A percentile compares a stretch with the other conserved stretches of the same genome.
These are phyloP conservation scores for Trimorus sp. DNA, from an alignment of 2,888 invertebrate species.

Conservation along the genomic window DNA sequence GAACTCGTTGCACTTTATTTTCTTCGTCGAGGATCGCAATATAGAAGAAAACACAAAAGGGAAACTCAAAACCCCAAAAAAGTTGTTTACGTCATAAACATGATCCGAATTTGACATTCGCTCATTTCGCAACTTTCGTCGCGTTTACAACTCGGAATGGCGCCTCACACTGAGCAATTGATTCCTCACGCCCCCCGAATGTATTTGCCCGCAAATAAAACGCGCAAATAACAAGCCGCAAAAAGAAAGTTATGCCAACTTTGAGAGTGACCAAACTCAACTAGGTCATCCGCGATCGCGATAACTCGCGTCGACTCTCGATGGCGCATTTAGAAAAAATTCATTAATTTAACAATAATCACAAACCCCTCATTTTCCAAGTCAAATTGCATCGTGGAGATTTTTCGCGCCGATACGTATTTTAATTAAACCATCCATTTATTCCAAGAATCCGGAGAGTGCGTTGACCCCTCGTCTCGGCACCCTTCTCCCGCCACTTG, in stretches of 20 bases:
- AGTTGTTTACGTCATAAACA: no score
- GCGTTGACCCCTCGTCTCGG: conserved; percentile 39
- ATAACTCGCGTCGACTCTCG: conserved; percentile 3
- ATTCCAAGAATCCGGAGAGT: conserved; percentile 35
- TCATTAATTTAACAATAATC: conserved; percentile 20
- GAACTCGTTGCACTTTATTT: no score
- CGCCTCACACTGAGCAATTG: no score
- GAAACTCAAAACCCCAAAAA: no score
- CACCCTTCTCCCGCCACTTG: conserved; percentile 27
- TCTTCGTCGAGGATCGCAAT: no score
- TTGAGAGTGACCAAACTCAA: conserved; percentile 18
- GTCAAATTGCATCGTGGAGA: conserved; percentile 18
- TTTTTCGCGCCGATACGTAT: conserved; percentile 32
- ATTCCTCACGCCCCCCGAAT: no score
- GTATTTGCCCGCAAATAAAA: no score
- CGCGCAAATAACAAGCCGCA: no score
- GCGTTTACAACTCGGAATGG: no score
- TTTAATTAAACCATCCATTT: conserved; percentile 44
- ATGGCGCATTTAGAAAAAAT: conserved; percentile 2
- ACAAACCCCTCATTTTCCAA: neutral
- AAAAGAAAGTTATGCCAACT: conserved; percentile 16
- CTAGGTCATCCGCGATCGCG: conserved; percentile 25
- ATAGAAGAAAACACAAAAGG: no score
- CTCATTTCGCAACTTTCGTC: no score
- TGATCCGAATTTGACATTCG: no score